Evolutionary conservation across 2,797 vertebrate genomes (phyloP), one percentile per base, ranked within the genome.

Genomic region (Chromis chromis): DNA sequence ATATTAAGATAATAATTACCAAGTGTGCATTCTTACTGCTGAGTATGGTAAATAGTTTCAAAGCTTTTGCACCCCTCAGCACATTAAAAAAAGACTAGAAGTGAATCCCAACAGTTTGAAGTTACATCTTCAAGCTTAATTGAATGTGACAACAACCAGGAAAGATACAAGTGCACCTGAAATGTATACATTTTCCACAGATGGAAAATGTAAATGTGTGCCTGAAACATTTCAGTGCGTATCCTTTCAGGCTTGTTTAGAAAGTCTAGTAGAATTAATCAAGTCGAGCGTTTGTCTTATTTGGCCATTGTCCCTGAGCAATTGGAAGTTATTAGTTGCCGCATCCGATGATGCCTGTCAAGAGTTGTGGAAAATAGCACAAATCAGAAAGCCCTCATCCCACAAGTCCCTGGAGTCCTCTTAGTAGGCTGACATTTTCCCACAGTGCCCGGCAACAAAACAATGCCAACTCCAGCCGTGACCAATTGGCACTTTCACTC

Each of bases 401-500:
- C 78, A 82, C 78, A 73, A 50, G 89, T 86, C 81, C 91, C 94
- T 89, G 82, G 89, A 95, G 93, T 91, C 83, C 86, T 94, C 95
- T 95, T 94, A 96, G 95, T 96, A 93, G 95, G 94, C 85, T 92
- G 96, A 95, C 94, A 97, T 96, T 98, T 99, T 99, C 98, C 98
- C 98, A 99, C 98, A 98, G 96, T 94, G 96, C 94, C 88, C 85
- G 13, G 79, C 93, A 92, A 81, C 79, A 84, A 89, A 93, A 97
- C 96, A 98, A 97, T 95, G 94, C 94, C 82, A 69, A 79, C 90
- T 92, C 94, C 94, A 94, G 93, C 96, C 94, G 82, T 98, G 96
- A 97, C 97, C 96, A 98, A 99, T 98, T 81, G 62, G 65, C 94
- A 95, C 95, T 96, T 98, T 98, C 94, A 95, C 94, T 96, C 93